A percentile compares a stretch with the other conserved stretches of the same genome.
phyloP scores from a whole-genome alignment of 2,888 invertebrate species.

The Drosophila seclusa region DNA sequence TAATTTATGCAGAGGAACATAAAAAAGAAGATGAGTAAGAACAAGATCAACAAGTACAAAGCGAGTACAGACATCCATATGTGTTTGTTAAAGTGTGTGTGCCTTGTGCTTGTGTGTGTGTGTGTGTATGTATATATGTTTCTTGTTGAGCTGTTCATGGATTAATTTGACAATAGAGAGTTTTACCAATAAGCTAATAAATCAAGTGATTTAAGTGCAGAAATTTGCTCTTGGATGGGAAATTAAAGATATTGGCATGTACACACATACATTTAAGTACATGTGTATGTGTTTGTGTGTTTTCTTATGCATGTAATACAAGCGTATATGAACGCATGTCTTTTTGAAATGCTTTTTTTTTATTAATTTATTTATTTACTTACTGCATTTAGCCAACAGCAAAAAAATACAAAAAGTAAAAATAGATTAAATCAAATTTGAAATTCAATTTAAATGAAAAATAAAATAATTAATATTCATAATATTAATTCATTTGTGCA shows the following conservation, averaged over 20 bases:
- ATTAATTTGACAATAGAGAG: background rate
- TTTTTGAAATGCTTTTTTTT: background rate
- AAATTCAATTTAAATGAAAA: background rate
- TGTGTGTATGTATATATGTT: conserved; percentile 7
- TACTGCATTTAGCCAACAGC: background rate
- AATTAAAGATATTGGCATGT: background rate
- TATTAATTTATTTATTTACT: background rate
- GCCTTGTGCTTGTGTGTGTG: background rate
- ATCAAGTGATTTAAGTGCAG: conserved; percentile 2
- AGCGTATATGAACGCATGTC: background rate
- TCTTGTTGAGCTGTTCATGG: background rate
- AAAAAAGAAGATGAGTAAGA: conserved; percentile 12
- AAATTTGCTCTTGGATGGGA: background rate
- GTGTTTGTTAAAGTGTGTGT: background rate
- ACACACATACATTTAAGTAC: background rate
- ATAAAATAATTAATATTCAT: background rate
- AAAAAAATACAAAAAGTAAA: background rate
- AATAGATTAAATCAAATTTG: background rate
- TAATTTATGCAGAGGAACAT: conserved; percentile 6
- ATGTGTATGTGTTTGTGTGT: background rate
- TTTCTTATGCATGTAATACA: background rate
- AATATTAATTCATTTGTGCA: background rate
- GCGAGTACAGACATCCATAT: conserved; percentile 1
- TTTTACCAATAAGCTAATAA: conserved; percentile 1
- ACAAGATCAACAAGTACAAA: conserved; percentile 19